These are phyloP conservation scores for Erinaceus europaeus DNA, from an alignment of 2,113 vertebrate species.

Conservation along the genomic window DNA sequence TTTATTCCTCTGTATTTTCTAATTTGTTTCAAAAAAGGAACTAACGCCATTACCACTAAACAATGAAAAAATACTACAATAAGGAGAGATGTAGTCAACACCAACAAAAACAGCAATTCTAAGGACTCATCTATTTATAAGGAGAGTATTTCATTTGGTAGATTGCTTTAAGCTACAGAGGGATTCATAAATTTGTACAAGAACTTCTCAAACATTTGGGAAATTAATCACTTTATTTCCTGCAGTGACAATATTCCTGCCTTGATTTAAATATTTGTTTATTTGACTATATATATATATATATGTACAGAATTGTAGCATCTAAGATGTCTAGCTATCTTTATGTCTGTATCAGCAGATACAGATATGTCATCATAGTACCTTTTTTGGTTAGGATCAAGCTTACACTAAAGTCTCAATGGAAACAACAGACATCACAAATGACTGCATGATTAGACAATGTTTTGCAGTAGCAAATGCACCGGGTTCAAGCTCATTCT, in stretches of 20 bases:
- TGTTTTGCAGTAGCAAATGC: background rate
- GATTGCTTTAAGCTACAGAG: background rate
- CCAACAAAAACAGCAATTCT: background rate
- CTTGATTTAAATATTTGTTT: background rate
- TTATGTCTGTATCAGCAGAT: background rate
- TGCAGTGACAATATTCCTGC: background rate
- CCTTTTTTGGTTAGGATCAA: background rate
- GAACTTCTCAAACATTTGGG: background rate
- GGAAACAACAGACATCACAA: background rate
- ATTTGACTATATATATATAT: background rate
- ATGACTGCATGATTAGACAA: background rate
- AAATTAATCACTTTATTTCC: conserved; percentile 21
- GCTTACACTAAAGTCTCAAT: background rate
- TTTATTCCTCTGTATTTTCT: background rate
- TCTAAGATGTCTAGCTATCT: background rate
- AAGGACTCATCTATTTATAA: background rate
- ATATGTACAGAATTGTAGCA: background rate
- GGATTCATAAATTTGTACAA: background rate
- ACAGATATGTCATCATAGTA: background rate
- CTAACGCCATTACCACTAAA: background rate
- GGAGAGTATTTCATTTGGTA: background rate
- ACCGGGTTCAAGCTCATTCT: background rate
- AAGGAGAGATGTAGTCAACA: background rate
- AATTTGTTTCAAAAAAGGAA: background rate
- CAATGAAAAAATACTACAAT: background rate